phyloP scores from a whole-genome alignment of 2,888 invertebrate species.

The Bombylius discolor region DNA sequence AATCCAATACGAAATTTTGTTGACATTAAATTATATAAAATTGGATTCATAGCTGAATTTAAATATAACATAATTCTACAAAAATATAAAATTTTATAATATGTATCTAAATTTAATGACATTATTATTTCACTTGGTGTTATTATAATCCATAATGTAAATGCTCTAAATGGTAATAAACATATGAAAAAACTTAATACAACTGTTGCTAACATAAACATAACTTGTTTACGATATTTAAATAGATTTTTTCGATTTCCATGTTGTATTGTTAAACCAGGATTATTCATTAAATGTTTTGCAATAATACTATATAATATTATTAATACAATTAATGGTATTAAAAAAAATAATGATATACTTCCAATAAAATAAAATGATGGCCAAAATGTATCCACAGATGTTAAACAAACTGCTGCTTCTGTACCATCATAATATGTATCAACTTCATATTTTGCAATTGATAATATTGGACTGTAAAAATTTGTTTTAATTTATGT shows the following conservation, averaged over 20 bases:
- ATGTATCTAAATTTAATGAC: conserved; percentile 63
- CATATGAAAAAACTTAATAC: conserved; percentile 85
- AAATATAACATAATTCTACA: conserved; percentile 78
- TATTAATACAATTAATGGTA: conserved; percentile 69
- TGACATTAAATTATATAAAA: conserved; percentile 83
- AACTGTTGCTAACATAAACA: conserved; percentile 79
- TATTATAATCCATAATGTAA: conserved; percentile 76
- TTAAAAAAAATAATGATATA: conserved; percentile 70
- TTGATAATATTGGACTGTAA: conserved; percentile 68
- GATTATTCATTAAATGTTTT: conserved; percentile 69
- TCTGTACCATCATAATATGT: conserved; percentile 53
- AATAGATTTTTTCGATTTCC: conserved; percentile 41
- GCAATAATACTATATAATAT: conserved; percentile 76
- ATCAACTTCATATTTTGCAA: conserved; percentile 62
- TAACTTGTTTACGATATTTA: conserved; percentile 67
- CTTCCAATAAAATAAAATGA: conserved; percentile 67
- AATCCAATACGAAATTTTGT: conserved; percentile 80
- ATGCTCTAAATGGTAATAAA: conserved; percentile 74
- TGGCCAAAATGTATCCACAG: conserved; percentile 64
- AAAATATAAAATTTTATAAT: conserved; percentile 72
- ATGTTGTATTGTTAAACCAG: conserved; percentile 33
- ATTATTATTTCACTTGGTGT: conserved; percentile 55
- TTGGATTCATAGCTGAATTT: conserved; percentile 84
- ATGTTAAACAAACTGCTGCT: conserved; percentile 68
- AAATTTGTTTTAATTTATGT: no score